Base-by-base conservation (phyloP, 2,888 invertebrate species). In the Glomeris marginata region DNA sequence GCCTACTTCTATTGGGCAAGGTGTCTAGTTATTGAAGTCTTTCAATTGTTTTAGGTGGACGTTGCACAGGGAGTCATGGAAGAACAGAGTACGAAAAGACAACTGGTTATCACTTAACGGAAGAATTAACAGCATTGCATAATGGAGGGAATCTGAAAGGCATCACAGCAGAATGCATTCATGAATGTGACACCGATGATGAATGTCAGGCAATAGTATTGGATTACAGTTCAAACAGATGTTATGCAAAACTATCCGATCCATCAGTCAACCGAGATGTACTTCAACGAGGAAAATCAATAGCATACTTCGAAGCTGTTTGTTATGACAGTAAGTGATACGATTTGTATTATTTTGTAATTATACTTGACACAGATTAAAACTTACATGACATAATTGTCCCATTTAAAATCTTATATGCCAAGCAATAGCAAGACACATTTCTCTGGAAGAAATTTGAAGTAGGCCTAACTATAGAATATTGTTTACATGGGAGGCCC, bases 171-270 rank as follows among this genome's bases (percentile, higher is more conserved):
- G 61, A 66, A 54, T 69, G 69, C 55, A 56, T 64, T 5, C 56
- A 61, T 18, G 58, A 64, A 35, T 69, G 69, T 53, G 62, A 63
- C 52, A 59, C 60, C 42, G 63, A 65, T 46, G 59, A 62, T 11
- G 61, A 61, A 21, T 69, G 69, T 56, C 62, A 61, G 41, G 67
- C 65, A n/a, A 67, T 69, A 54, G 66, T 67, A 49, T 56, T 69
- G 51, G 67, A 69, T 55, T 67, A 69, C 57, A 62, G 63, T 45
- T 59, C 64, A 41, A 65, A 65, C 53, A 65, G 67, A 41, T 69
- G 69, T 54, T 61, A 61, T 22, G 60, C 62, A 15, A 52, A 64
- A 43, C 62, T 64, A 44, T 58, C 59, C 52, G 60, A 59, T 15
- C 59, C 63, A 41, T 60, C 61, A 42, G 59, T 61, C 46, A 60